Percentiles rank a stretch among this genome's conserved stretches.
Conservation (phyloP, 1,140 invertebrate species). For the Zaprionus ornatus region DNA sequence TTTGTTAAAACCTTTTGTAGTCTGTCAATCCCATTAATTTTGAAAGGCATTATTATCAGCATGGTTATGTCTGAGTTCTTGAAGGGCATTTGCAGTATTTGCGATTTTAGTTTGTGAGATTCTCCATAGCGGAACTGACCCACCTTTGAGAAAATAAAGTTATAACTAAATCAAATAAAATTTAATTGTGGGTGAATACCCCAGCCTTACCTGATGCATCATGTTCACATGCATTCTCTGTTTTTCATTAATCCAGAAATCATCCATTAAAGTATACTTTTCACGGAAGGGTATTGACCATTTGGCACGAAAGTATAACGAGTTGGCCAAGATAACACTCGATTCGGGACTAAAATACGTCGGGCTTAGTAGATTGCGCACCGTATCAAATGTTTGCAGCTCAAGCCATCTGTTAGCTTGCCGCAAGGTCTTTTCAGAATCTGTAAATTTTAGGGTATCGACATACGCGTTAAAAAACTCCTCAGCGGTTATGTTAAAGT, state of each 20-base stretch:
- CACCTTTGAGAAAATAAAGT: constrained; percentile 24
- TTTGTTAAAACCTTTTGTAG: constrained; percentile 59
- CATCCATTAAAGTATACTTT: constrained; percentile 68
- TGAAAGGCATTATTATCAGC: constrained; percentile 86
- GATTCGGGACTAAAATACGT: constrained; percentile 76
- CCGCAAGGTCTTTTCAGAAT: constrained; percentile 78
- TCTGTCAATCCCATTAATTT: constrained; percentile 85
- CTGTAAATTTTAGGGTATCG: constrained; percentile 84
- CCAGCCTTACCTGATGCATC: constrained; percentile 84
- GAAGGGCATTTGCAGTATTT: constrained; percentile 86
- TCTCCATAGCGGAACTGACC: constrained; percentile 84
- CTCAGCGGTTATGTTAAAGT: constrained; percentile 53
- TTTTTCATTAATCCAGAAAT: constrained; percentile 49
- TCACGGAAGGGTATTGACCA: constrained; percentile 86
- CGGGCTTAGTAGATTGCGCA: constrained; percentile 86
- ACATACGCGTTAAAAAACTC: constrained; percentile 80
- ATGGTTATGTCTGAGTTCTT: constrained; percentile 85
- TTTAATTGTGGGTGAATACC: constrained; percentile 72
- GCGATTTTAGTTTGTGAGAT: constrained; percentile 82
- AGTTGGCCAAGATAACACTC: constrained; percentile 86
- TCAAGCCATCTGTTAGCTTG: constrained; percentile 87
- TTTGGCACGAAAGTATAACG: constrained; percentile 88
- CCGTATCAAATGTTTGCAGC: constrained; percentile 86
- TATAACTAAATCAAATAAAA: background rate
- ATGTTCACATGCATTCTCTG: constrained; percentile 60